A percentile compares a stretch with the other conserved stretches of the same genome.
Conservation (phyloP, 2,888 invertebrate species). For the Agonopterix heracliana region DNA sequence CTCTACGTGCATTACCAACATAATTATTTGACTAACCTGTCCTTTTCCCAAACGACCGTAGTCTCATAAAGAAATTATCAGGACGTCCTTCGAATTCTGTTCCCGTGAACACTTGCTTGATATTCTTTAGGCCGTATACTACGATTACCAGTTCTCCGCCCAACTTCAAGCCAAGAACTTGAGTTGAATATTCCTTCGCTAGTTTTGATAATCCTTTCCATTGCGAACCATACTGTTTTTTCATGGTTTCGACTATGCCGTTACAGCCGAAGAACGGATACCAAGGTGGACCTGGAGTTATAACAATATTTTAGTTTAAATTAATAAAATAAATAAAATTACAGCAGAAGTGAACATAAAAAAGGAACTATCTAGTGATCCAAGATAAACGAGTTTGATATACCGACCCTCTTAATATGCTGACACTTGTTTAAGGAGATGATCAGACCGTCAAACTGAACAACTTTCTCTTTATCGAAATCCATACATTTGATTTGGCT, state of each 20-base stretch:
- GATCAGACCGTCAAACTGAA: too few species aligned
- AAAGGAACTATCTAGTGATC: too few species aligned
- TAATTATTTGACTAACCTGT: conserved; percentile 63
- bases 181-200: conserved; percentile 74
- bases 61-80: conserved; percentile 80
- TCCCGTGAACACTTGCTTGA: conserved; percentile 76
- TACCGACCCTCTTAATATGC: too few species aligned
- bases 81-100: conserved; percentile 83
- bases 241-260: conserved; percentile 33
- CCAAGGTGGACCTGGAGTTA: conserved; percentile 59
- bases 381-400: too few species aligned
- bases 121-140: conserved; percentile 77
- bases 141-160: conserved; percentile 78
- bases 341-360: neutral
- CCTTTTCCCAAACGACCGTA: conserved; percentile 80
- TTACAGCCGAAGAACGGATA: conserved; percentile 56
- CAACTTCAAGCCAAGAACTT: conserved; percentile 80
- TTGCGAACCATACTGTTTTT: conserved; percentile 51
- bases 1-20: too few species aligned
- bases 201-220: conserved; percentile 79
- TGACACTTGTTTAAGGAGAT: too few species aligned
- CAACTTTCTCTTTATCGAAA: too few species aligned
- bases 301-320: too few species aligned
- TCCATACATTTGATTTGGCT: too few species aligned
- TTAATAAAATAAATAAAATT: neutral